phyloP scores from a whole-genome alignment of 2,113 vertebrate species.

The Piprites chloris region DNA sequence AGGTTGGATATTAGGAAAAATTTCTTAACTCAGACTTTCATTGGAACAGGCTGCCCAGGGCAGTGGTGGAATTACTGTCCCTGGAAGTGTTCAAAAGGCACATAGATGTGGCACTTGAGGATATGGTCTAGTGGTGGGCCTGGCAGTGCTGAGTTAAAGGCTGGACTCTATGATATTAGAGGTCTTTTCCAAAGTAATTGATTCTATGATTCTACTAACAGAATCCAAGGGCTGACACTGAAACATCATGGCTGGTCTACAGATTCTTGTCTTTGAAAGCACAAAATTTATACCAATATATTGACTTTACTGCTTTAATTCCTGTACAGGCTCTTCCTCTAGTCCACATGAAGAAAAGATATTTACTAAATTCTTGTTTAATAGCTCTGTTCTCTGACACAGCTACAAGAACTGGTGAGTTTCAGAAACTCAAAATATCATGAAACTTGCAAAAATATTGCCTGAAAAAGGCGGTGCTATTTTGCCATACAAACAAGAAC shows the following conservation, averaged over 20 bases:
- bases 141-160: not conserved
- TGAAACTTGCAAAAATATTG: rapidly evolving
- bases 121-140: not conserved
- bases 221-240: not conserved
- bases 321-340: not conserved
- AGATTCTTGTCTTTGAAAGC: not conserved
- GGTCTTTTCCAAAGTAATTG: not conserved
- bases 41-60: not conserved
- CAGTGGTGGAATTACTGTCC: not conserved
- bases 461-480: not conserved
- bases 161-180: rapidly evolving
- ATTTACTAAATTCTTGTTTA: not conserved
- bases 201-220: not conserved
- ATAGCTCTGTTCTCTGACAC: not conserved
- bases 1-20: not conserved
- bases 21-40: not conserved
- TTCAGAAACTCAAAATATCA: not conserved
- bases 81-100: not conserved
- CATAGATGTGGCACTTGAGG: rapidly evolving
- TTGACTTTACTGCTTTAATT: not conserved
- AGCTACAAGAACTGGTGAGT: not conserved
- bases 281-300: not conserved
- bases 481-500: not conserved
- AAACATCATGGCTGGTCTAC: not conserved
- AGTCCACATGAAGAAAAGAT: not conserved